Conservation (phyloP, 2,113 vertebrate genomes). For the Ahaetulla prasina region DNA sequence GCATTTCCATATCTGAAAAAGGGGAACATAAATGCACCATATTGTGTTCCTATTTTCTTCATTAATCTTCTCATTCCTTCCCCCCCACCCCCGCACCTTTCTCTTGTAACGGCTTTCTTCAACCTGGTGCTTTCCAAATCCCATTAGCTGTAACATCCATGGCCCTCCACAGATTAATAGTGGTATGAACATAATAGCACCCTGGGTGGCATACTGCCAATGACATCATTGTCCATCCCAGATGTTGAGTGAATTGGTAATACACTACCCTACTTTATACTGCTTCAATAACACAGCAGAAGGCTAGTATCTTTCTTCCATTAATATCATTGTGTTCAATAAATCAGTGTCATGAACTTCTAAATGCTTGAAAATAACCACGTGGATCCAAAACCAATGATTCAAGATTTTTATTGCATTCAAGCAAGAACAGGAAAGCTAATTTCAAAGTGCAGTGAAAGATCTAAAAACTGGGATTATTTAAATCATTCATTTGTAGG, state of each 20-base stretch:
- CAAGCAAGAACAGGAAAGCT: conserved; percentile 17
- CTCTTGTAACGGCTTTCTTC: not conserved
- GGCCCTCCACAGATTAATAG: not conserved
- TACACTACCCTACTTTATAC: not conserved
- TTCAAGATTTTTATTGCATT: conserved; percentile 55
- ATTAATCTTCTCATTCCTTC: not conserved
- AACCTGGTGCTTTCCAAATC: not conserved
- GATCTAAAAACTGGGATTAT: conserved; percentile 61
- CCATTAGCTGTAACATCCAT: not conserved
- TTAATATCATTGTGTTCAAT: conserved; percentile 68
- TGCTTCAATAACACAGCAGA: not conserved
- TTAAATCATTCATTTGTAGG: conserved; percentile 64
- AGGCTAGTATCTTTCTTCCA: conserved; percentile 52
- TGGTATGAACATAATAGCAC: not conserved
- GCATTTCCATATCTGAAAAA: not conserved
- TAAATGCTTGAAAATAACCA: conserved; percentile 58
- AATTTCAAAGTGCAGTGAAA: conserved; percentile 54
- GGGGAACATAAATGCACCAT: not conserved
- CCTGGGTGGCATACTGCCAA: not conserved
- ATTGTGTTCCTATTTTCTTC: not conserved
- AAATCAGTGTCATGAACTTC: conserved; percentile 6
- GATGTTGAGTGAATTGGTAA: not conserved
- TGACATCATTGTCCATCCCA: not conserved
- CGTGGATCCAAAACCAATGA: conserved; percentile 43
- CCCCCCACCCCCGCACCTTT: not conserved